Percentiles rank a stretch among this genome's conserved stretches.
phyloP scores from a whole-genome alignment of 2,113 vertebrate genomes.

The Gila orcuttii region DNA sequence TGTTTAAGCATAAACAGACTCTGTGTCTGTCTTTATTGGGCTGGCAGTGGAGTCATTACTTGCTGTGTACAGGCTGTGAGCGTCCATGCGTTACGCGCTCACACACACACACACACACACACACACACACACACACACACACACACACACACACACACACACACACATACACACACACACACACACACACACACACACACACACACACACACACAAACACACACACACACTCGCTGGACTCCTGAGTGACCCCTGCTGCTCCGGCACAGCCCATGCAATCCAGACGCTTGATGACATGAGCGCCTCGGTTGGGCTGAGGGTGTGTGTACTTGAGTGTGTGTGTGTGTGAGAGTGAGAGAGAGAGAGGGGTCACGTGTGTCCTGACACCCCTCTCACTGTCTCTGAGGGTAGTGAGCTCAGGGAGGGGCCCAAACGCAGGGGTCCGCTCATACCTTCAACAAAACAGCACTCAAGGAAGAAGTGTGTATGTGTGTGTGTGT shows the following conservation, averaged over 20 bases:
- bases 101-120: constrained; percentile 18
- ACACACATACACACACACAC: no score
- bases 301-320: no score
- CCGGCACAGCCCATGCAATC: constrained; percentile 77
- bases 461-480: constrained; percentile 44
- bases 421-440: constrained; percentile 39
- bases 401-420: constrained; percentile 52
- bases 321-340: not conserved
- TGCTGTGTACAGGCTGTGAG: constrained; percentile 70
- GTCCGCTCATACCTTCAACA: constrained; percentile 35
- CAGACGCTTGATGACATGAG: constrained; percentile 75
- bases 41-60: constrained; percentile 74
- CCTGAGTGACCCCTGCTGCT: constrained; percentile 83
- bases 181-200: no score
- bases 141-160: no score
- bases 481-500: constrained; percentile 22
- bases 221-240: constrained; percentile 64
- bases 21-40: constrained; percentile 69
- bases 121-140: no score
- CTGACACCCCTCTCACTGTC: constrained; percentile 37
- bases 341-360: not conserved
- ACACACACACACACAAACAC: no score
- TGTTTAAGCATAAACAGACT: constrained; percentile 38
- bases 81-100: constrained; percentile 72
- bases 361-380: constrained; percentile 3